Base-by-base conservation (phyloP, 2,888 invertebrate genomes). In the Oxytorus armatus region DNA sequence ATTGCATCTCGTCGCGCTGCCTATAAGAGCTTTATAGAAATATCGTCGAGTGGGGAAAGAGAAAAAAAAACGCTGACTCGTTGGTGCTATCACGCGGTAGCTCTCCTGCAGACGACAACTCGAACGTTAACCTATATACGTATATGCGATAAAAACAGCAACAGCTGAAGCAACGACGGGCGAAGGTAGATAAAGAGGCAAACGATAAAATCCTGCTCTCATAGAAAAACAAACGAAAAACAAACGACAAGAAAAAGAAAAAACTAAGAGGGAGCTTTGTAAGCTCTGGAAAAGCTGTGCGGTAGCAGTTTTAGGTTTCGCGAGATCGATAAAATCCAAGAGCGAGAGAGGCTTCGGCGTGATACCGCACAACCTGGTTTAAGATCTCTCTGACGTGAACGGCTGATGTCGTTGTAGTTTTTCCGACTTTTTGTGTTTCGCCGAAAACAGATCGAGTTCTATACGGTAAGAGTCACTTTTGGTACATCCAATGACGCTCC, bases 21-120 rank as follows among this genome's bases (percentile, higher is more conserved):
- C n/a, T n/a, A n/a, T n/a, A 57, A 65, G 47, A 74, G 55, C 57
- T 36, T 57, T 57, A n/a, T 11, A 23, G 11, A 29, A 16, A 59
- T 75, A 59, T 75, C 23, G 49, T 49, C 47, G 55, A 51, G 25
- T n/a, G n/a, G n/a, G n/a, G n/a, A n/a, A n/a, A n/a, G n/a, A n/a
- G n/a, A n/a, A n/a, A n/a, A n/a, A 39, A 68, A 63, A 75, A 68
- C 57, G 75, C 75, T 75, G 75, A 75, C 75, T 74, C 29, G 63
- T 21, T 39, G 39, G 1, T 14, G 21, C 51, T 51, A 42, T 61
- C n/a, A n/a, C n/a, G n/a, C n/a, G n/a, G 51, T 51, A 61, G 16
- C 10, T 8, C 4, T 7, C 14, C 23, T 11, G 47, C 25, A 29
- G 63, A 63, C 16, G 10, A 63, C 63, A 47, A 4, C 16, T 44